Base-by-base conservation (phyloP, 2,888 invertebrate genomes). In the Andrena hattorfiana region DNA sequence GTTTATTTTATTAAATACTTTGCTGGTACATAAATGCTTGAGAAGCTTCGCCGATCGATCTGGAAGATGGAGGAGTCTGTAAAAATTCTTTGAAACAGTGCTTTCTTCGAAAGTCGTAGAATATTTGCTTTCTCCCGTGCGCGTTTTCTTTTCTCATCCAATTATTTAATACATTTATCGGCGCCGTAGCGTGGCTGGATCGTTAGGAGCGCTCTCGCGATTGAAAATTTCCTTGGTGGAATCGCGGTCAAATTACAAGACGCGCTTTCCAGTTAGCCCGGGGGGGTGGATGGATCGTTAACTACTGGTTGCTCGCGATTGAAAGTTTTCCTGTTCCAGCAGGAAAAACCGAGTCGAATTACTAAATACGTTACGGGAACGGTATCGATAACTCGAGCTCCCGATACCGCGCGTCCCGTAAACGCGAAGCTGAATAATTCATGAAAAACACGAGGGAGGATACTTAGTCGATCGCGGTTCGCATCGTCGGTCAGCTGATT, bases 381-480 rank as follows among this genome's bases (percentile, higher is more conserved):
- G 60, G 63, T 76, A 80, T 80, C 74, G 77, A 54, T 70, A 72
- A 66, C 26, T 59, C 20, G 28, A 32, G 51, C n/a, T 76, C 60
- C 26, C 59, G 85, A 84, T 84, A 79, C 63, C 70, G 48, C 80
- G 62, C 63, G 69, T 62, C 26, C 71, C 51, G 72, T 71, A 66
- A 73, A 59, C 66, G 71, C 66, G 20, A 13, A 48, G 72, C 35
- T 88, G 87, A 89, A 88, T 88, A 70, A 88, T 88, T 85, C 85
- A 88, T 80, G 76, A 81, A 81, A 75, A 81, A 83, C 85, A 81
- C 71, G 77, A 73, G 78, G 76, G 16, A 42, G 85, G 75, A 78
- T 78, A 89, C 89, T 88, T 85, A 84, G 87, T 87, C 87, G 82
- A 82, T 81, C 79, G 48, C 78, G 77, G 74, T 51, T 75, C 76